phyloP scores from a whole-genome alignment of 2,113 vertebrate species.

The Trematomus loennbergii region DNA sequence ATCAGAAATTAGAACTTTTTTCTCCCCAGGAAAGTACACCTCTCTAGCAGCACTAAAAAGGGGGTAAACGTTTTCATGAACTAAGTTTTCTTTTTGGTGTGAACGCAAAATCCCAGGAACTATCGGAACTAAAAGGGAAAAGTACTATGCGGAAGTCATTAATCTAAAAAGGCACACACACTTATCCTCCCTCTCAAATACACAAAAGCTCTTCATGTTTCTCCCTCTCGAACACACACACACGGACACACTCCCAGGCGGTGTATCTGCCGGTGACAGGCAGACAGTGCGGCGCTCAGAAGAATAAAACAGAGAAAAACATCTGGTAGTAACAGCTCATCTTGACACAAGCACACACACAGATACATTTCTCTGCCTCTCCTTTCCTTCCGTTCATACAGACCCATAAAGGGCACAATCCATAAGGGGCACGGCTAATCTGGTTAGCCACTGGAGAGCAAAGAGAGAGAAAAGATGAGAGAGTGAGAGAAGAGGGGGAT shows the following conservation, averaged over 20 bases:
- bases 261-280: slow-evolving; percentile 74
- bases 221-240: slow-evolving; percentile 20
- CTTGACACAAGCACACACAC: slow-evolving; percentile 38
- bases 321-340: slow-evolving; percentile 73
- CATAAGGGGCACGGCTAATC: slow-evolving; percentile 72
- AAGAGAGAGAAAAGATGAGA: slow-evolving; percentile 49
- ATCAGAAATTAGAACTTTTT: too few species aligned
- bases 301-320: slow-evolving; percentile 74
- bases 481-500: slow-evolving; percentile 14
- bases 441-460: slow-evolving; percentile 71
- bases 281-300: slow-evolving; percentile 69
- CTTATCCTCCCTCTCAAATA: slow-evolving; percentile 36
- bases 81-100: too few species aligned
- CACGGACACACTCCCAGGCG: slow-evolving; percentile 25
- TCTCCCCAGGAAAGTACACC: too few species aligned
- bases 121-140: too few species aligned
- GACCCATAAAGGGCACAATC: slow-evolving; percentile 74
- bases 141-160: slow-evolving; percentile 52
- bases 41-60: too few species aligned
- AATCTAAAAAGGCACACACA: slow-evolving; percentile 42
- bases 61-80: too few species aligned
- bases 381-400: slow-evolving; percentile 61
- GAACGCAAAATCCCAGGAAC: too few species aligned
- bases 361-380: slow-evolving; percentile 38
- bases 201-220: slow-evolving; percentile 43